phyloP scores from a whole-genome alignment of 1,140 invertebrate genomes.

The Drosophila obscura region DNA sequence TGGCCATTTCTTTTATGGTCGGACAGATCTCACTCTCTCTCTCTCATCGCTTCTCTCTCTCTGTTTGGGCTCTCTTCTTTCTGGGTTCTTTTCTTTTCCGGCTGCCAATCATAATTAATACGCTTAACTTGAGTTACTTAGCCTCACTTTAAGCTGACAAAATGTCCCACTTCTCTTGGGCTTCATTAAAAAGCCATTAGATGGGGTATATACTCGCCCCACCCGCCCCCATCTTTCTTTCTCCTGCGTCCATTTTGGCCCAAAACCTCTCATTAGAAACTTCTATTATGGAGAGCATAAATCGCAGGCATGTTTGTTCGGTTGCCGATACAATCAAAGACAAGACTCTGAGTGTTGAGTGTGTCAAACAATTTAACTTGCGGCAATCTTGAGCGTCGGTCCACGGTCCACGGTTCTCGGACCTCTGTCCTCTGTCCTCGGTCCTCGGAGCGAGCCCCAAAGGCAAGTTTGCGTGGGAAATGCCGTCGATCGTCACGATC shows the following conservation, averaged over 20 bases:
- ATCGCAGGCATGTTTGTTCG: conserved; percentile 49
- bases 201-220: conserved; percentile 1
- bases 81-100: not conserved
- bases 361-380: conserved; percentile 48
- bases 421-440: too few relatives aligned
- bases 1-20: conserved; percentile 26
- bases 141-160: conserved; percentile 66
- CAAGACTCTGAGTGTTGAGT: conserved; percentile 33
- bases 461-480: conserved; percentile 70
- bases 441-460: too few relatives aligned
- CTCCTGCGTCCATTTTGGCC: not conserved
- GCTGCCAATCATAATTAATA: conserved; percentile 76
- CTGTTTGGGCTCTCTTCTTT: too few relatives aligned
- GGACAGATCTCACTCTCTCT: not conserved
- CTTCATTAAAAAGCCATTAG: conserved; percentile 80
- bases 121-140: conserved; percentile 73
- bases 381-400: conserved; percentile 9
- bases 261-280: conserved; percentile 36
- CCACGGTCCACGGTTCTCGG: not conserved
- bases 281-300: conserved; percentile 45
- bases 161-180: conserved; percentile 38
- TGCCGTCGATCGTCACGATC: conserved; percentile 75
- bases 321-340: conserved; percentile 41
- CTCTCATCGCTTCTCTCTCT: not conserved
- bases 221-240: conserved; percentile 15